A percentile compares a stretch with the other conserved stretches of the same genome.
Evolutionary conservation across 92 coral and sea anemone genomes (phyloP).

Genomic region (Isaurus tuberculatus): DNA sequence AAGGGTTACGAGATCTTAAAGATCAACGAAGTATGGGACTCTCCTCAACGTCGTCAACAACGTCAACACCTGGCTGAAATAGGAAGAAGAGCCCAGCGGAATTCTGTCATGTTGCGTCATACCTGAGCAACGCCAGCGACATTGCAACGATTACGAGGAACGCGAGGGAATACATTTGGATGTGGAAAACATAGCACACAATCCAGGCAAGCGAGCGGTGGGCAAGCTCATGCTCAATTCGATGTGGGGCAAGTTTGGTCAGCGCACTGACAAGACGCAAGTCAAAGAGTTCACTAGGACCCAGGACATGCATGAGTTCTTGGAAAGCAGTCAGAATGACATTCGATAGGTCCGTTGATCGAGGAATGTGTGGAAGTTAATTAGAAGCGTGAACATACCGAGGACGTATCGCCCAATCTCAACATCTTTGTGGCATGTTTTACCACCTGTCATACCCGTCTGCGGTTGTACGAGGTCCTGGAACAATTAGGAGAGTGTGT

Average conservation of each 20-base stretch:
- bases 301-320: background rate
- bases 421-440: background rate
- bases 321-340: background rate
- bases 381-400: background rate
- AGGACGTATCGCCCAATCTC: background rate
- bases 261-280: background rate
- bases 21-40: too few species aligned
- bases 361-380: background rate
- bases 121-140: background rate
- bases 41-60: background rate
- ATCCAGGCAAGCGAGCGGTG: background rate
- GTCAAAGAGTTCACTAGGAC: background rate
- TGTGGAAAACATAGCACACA: background rate
- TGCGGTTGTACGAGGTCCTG: background rate
- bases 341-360: background rate
- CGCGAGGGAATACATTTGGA: background rate
- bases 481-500: background rate
- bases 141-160: background rate
- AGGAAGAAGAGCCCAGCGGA: background rate
- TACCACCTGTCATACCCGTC: background rate
- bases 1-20: too few species aligned
- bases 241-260: constrained; percentile 6
- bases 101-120: background rate
- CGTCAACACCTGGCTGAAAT: background rate
- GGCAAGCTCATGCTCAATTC: constrained; percentile 1